Evolutionary conservation across 2,797 vertebrate species (phyloP), one percentile per base, ranked within the genome.

Genomic region (Megalops cyprinoides): DNA sequence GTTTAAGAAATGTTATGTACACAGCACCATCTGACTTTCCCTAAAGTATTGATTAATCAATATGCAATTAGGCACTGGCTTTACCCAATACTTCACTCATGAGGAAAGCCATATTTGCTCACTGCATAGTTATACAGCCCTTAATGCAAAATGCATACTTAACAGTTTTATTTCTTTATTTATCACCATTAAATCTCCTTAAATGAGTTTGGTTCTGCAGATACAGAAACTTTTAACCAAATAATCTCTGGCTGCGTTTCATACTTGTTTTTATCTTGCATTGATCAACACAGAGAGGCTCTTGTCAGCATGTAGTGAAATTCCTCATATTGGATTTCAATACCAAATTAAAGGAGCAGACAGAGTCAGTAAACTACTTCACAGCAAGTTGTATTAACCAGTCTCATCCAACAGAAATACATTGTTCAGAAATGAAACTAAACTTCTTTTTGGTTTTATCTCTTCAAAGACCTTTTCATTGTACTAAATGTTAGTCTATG

Each of bases 31-130:
- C 25, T n/a, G 51, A 31, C 46, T 25, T 62, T 75, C 58, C 44
- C 46, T 75, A 46, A 58, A 55, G 44, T 76, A 74, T 79, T 49
- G 67, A 74, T 67, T 76, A 65, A 82, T 69, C 77, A 46, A 79
- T 76, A 28, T 46, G 46, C 67, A 82, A 79, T 79, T 75, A 65
- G 71, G 69, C 12, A 44, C 20, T 55, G 25, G 25, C 62, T 23
- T 82, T 46, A 55, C 4, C 7, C 2, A 25, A 58, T 12, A 60
- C 44, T 15, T 78, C 60, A 48, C 76, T 79, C 77, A 78, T 51
- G 44, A 74, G 46, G 76, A 56, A 74, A 62, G 69, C n/a, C 31
- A 37, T 34, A n/a, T 71, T 42, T 42, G 76, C 20, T 28, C 18
- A n/a, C 51, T 44, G 31, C 14, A 31, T 71, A 58, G 18, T 31